Percentiles rank a stretch among this genome's conserved stretches.
phyloP scores from a whole-genome alignment of 2,888 invertebrate genomes.

The Clitarchus hookeri region DNA sequence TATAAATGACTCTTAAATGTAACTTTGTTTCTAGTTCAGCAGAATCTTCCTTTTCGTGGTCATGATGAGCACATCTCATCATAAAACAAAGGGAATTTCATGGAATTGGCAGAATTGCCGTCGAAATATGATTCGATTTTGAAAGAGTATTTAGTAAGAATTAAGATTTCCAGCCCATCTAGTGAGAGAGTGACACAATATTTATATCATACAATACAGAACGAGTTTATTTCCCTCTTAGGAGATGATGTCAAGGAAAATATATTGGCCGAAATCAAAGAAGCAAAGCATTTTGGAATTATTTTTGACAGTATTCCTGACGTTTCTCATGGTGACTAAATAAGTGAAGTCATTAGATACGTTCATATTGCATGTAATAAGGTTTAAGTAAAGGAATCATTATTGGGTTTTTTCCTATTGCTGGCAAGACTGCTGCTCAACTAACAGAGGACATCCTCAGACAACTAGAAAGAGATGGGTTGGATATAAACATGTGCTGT shows the following conservation, averaged over 20 bases:
- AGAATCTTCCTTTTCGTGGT: not conserved
- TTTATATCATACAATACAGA: not conserved
- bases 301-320: not conserved
- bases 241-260: not conserved
- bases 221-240: not conserved
- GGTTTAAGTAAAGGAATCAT: not conserved
- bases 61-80: not conserved
- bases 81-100: too few relatives aligned
- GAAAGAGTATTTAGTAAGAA: too few relatives aligned
- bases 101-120: too few relatives aligned
- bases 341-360: not conserved
- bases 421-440: not conserved
- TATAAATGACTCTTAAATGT: not conserved
- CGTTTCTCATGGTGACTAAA: not conserved
- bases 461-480: not conserved
- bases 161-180: too few relatives aligned
- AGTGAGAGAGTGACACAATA: not conserved
- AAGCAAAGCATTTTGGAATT: not conserved
- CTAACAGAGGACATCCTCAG: not conserved
- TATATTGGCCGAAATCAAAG: not conserved
- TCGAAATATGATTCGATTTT: too few relatives aligned
- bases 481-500: slow-evolving; percentile 5
- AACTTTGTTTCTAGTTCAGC: not conserved
- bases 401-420: not conserved
- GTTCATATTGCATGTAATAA: not conserved